A percentile compares a stretch with the other conserved stretches of the same genome.
These are phyloP conservation scores for Drosophila subquinaria DNA, from an alignment of 2,888 invertebrate species.

Conservation along the genomic window DNA sequence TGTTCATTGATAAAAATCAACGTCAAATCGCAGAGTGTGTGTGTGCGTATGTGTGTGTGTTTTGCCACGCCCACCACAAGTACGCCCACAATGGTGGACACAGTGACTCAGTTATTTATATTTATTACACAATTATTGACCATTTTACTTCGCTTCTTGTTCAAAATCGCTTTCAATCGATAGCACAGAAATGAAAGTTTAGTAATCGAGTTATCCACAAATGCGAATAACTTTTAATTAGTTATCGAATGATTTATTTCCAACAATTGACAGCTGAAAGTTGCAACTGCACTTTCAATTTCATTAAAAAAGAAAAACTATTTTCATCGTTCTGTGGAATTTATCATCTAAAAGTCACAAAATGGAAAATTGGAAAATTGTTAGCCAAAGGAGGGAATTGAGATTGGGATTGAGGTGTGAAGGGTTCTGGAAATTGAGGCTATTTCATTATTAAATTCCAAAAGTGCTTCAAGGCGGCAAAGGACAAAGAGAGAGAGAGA, in stretches of 20 bases:
- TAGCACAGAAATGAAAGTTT: conserved; percentile 39
- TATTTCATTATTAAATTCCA: conserved; percentile 81
- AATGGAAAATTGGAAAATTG: conserved; percentile 73
- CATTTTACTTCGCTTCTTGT: background rate
- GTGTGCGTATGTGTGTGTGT: background rate
- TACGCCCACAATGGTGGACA: conserved; percentile 24
- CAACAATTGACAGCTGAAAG: conserved; percentile 42
- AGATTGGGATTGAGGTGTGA: background rate
- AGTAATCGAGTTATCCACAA: conserved; percentile 42
- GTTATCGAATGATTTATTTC: conserved; percentile 54
- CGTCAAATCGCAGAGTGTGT: conserved; percentile 15
- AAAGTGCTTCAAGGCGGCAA: conserved; percentile 57
- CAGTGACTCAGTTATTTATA: conserved; percentile 32
- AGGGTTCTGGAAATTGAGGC: conserved; percentile 55
- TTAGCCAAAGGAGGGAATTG: conserved; percentile 26
- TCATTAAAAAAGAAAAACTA: conserved; percentile 15
- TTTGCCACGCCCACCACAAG: conserved; percentile 3
- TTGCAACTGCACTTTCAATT: conserved; percentile 46
- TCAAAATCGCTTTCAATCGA: conserved; percentile 33
- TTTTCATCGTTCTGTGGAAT: conserved; percentile 50
- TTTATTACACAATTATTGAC: conserved; percentile 25
- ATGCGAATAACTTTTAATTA: conserved; percentile 70
- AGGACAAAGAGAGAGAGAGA: background rate
- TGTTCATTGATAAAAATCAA: conserved; percentile 55
- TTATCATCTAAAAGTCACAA: conserved; percentile 69